Base-by-base conservation (phyloP, 2,113 vertebrate genomes). In the Onychorhynchus coronatus region DNA sequence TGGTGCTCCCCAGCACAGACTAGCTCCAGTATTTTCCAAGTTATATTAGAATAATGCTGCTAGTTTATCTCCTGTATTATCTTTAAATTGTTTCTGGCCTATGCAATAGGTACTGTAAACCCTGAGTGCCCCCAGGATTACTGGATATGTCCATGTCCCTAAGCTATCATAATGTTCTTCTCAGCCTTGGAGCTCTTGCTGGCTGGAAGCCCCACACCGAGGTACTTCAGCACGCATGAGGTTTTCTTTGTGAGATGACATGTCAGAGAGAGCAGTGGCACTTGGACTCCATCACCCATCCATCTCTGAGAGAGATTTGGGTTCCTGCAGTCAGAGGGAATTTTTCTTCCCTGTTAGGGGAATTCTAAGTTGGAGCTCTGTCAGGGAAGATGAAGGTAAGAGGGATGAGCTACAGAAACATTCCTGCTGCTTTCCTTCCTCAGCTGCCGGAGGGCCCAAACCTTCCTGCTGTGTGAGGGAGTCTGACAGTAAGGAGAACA, bases 391-490 rank as follows among this genome's bases (percentile, higher is more conserved):
- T 35, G 52, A 50, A 95, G 79, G 95, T 23, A 87, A 95, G 82
- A 97, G 41, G 70, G 95, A 95, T 28, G 22, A 92, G 92, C 81
- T 96, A 75, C 96, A 97, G 97, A 92, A 92, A 88, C 67, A 47
- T 89, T 30, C n/a, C 62, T 76, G 59, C 62, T 74, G 39, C 35
- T 85, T 53, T 39, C 25, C 52, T 93, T 81, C 75, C 74, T 79
- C 81, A 61, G 35, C 55, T 56, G 67, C 37, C 31, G 56, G 39
- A 23, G 35, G 23, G 19, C 25, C 46, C 2, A 65, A 82, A 79
- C 19, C 25, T 76, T 82, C 33, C 50, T 50, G 30, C 87, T 82
- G 47, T 49, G 44, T 75, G 74, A 83, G 27, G 37, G 6, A 74
- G 31, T 11, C 50, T 47, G 58, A 27, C 59, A 53, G 39, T 18